Evolutionary conservation across 2,888 invertebrate species (phyloP), one percentile per base, ranked within the genome.

Genomic region (Anorthoa munda): DNA sequence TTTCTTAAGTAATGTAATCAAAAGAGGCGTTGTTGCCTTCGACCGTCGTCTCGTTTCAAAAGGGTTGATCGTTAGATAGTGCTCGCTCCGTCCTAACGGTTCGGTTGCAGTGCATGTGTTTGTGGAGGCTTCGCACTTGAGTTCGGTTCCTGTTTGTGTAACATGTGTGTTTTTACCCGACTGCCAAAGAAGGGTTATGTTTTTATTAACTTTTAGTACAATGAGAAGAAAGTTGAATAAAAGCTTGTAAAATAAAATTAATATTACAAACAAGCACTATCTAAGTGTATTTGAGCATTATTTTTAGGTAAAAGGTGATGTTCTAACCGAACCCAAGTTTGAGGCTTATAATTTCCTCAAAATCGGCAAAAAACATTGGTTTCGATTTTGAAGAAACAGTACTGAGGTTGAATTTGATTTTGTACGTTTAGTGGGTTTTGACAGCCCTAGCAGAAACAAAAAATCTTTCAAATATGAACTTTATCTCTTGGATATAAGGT

Each of bases 1-100:
- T 13, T 78, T 58, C 45, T 67, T 68, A 53, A 77, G 15, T 2
- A 39, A 66, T 45, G 46, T 53, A 21, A 51, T 18, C 21, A 45
- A 11, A 26, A 64, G 17, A 69, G 59, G 70, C 67, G 58, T 50
- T 66, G 81, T 64, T 64, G 85, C 82, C 90, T 92, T 87, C 92
- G 91, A 87, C 70, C 86, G 88, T 93, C 91, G 91, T 91, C 90
- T 92, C 92, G 92, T 94, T 96, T 96, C 96, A 96, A 96, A 96
- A 96, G 96, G 96, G 96, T 96, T 96, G 96, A 96, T 96, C 94
- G 91, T 93, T 93, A 92, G 92, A 90, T 92, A 90, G 92, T 90
- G 90, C 89, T 90, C 91, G 93, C 91, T 92, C 91, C 91, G 90
- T 91, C 89, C 89, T 87, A 88, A 85, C 87, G 93, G 94, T 92